Percentiles rank a stretch among this genome's conserved stretches.
Evolutionary conservation across 2,888 invertebrate species (phyloP).

Genomic region (Scaptomyza caliginosa): DNA sequence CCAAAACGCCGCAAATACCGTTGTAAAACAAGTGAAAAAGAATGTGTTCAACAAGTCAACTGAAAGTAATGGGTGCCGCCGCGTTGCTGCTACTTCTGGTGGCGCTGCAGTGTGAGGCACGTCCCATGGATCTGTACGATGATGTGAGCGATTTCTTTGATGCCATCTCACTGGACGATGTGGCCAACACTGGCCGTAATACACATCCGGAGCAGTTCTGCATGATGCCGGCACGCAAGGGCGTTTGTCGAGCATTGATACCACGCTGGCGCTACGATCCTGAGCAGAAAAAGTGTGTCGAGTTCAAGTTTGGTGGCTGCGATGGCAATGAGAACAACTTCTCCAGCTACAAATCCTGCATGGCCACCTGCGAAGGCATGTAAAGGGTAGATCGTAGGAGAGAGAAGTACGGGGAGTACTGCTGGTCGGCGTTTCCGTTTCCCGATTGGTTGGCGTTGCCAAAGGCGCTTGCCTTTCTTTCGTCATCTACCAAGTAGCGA

Average conservation of each 20-base stretch:
- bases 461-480: slow-evolving; percentile 67
- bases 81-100: slow-evolving; percentile 39
- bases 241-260: slow-evolving; percentile 84
- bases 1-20: background rate
- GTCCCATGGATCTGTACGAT: slow-evolving; percentile 82
- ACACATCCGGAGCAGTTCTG: slow-evolving; percentile 81
- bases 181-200: slow-evolving; percentile 76
- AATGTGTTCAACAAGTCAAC: slow-evolving; percentile 38
- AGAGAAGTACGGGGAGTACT: slow-evolving; percentile 21
- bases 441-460: slow-evolving; percentile 64
- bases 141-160: slow-evolving; percentile 83
- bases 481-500: slow-evolving; percentile 35
- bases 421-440: slow-evolving; percentile 49
- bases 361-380: slow-evolving; percentile 85
- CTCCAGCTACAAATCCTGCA: slow-evolving; percentile 84
- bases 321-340: slow-evolving; percentile 86
- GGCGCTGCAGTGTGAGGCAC: slow-evolving; percentile 36
- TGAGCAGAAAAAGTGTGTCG: slow-evolving; percentile 84
- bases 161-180: slow-evolving; percentile 81
- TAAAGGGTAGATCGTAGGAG: slow-evolving; percentile 36
- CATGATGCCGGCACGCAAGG: slow-evolving; percentile 83
- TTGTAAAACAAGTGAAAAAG: slow-evolving; percentile 27
- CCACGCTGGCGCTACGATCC: slow-evolving; percentile 85
- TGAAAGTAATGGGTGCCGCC: slow-evolving; percentile 43
- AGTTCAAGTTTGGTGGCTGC: slow-evolving; percentile 86